A percentile compares a stretch with the other conserved stretches of the same genome.
These are phyloP conservation scores for Corvus moneduloides DNA, from an alignment of 2,113 vertebrate species.

Conservation along the genomic window DNA sequence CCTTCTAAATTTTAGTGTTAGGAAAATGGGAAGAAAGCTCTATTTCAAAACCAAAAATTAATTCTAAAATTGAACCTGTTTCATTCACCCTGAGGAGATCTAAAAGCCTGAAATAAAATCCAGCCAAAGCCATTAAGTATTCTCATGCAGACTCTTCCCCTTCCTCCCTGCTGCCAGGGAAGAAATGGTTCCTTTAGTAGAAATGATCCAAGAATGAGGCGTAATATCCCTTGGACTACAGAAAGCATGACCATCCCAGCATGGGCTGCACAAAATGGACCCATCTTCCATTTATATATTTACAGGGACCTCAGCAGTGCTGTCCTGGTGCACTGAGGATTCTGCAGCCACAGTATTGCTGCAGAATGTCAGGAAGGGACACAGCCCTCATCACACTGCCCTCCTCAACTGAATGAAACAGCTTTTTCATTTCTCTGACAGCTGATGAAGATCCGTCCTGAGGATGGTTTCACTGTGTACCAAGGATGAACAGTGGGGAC, in stretches of 20 bases:
- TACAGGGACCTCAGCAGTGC: not conserved
- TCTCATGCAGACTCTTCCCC: not conserved
- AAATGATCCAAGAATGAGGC: not conserved
- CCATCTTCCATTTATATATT: not conserved
- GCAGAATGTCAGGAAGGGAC: not conserved
- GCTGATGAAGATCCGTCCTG: accelerated
- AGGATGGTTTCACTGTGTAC: not conserved
- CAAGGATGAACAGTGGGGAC: not conserved
- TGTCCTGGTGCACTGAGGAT: not conserved
- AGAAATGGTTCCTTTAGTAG: not conserved
- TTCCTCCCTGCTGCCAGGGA: not conserved
- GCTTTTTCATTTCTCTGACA: not conserved
- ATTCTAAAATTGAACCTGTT: not conserved
- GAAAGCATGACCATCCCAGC: not conserved
- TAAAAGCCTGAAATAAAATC: not conserved
- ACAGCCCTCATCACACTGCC: not conserved
- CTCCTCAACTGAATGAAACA: not conserved
- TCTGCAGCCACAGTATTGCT: not conserved
- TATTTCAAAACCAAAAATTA: not conserved
- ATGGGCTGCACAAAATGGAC: not conserved
- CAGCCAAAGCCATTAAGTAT: not conserved
- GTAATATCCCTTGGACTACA: not conserved
- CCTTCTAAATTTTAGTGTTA: not conserved
- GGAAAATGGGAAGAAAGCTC: not conserved
- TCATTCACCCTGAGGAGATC: not conserved